Evolutionary conservation across 2,888 invertebrate genomes (phyloP), one percentile per base, ranked within the genome.

Genomic region (Mythimna pallens): DNA sequence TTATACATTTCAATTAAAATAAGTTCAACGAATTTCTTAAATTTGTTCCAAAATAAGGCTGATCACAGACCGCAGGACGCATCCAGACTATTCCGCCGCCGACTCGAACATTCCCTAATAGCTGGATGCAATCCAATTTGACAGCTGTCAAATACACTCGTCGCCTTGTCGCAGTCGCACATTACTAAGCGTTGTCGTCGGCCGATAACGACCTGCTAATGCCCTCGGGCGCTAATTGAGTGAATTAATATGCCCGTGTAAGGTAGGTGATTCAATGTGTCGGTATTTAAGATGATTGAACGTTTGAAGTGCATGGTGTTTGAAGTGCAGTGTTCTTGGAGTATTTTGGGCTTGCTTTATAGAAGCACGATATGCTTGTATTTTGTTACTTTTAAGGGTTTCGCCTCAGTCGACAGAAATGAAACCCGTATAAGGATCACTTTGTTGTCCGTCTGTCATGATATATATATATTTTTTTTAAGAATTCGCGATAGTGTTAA

Each of bases 111-210:
- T 93, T 92, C 92, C 94, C 93, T 94, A 95, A 95, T 95, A 94
- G 94, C 93, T 92, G 86, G 92, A 93, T 94, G 93, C 94, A 93
- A 95, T 95, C 93, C 94, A 94, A 93, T 94, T 94, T 95, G 95
- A 95, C 95, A 95, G 94, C 93, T 95, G 96, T 95, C 95, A 95
- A 94, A 94, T 91, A 94, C 96, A 96, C 92, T 93, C 93, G 92
- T 92, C 91, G 93, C 90, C 90, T 89, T 92, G 93, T 93, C 93
- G 93, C 86, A 90, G 91, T 90, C 89, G 91, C 87, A 91, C 93
- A 93, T 93, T 93, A 92, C 91, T 86, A 89, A 90, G 88, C 90
- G 88, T 89, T 88, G 91, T 84, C 78, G 84, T 92, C 88, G 90
- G 86, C 88, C 91, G 87, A 90, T 92, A 93, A 94, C 93, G 93